Base-by-base conservation (phyloP, 2,113 vertebrate genomes). In the Archilochus colubris region DNA sequence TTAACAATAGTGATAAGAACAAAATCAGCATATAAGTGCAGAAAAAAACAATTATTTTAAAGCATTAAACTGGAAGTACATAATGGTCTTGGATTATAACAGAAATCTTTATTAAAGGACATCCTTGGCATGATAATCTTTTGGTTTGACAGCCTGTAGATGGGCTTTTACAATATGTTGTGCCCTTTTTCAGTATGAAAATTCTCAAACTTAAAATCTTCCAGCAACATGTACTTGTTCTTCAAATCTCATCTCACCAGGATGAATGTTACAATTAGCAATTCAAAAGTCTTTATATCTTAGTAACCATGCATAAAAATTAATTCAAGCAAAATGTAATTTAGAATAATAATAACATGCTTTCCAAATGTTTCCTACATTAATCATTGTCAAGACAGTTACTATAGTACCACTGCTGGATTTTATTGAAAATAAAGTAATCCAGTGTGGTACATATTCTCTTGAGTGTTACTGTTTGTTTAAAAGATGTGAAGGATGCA, bases 331-430 rank as follows among this genome's bases (percentile, higher is more conserved):
- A 96, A 97, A 97, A 97, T 92, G 91, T 95, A 97, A 97, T 98
- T 98, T 98, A 94, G 96, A 97, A 97, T 96, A 97, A 97, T 97
- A 98, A 98, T 95, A 96, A 97, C 95, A 95, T 70, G 57, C 81
- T 96, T 97, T 97, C 96, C 83, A 94, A 96, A 95, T 88, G 94
- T 95, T 95, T 97, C 96, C 92, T 77, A 48, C 92, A 93, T 96
- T 97, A 96, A 98, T 97, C 89, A 79, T 36, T 78, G 72, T 75
- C 55, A 88, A 95, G 95, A 96, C 95, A 93, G 96, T 96, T 98
- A 92, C 97, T 97, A 92, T 91, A 97, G 95, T 88, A 83, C 95
- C 96, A 31, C 83, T 57, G 81, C 40, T 95, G 91, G 88, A 84
- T 95, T 95, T 96, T 97, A 96, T 81, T 97, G 96, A 88, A 95